Evolutionary conservation across 2,888 invertebrate species (phyloP).

Genomic region (Aromia moschata): DNA sequence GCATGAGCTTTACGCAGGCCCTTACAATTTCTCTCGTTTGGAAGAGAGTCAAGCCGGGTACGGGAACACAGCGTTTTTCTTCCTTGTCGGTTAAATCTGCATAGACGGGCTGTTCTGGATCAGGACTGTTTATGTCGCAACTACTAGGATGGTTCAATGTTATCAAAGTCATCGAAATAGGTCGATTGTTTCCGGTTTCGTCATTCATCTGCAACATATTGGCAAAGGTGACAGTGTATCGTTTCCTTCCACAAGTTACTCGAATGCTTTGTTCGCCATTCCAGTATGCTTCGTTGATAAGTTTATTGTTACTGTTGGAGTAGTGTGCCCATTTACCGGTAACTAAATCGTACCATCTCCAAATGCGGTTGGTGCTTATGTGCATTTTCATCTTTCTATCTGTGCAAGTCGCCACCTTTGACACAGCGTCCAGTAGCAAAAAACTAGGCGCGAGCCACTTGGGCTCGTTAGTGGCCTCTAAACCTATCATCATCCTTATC

Average conservation of each 20-base stretch:
- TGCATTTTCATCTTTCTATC: constrained; percentile 74
- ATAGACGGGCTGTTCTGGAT: constrained; percentile 50
- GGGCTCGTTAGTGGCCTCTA: constrained; percentile 63
- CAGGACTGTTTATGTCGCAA: constrained; percentile 48
- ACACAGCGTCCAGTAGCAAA: constrained; percentile 78
- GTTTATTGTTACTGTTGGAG: constrained; percentile 74
- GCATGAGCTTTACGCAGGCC: constrained; percentile 74
- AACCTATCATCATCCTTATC: constrained; percentile 48
- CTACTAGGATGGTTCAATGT: constrained; percentile 54
- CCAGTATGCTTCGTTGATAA: constrained; percentile 82
- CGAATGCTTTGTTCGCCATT: constrained; percentile 74
- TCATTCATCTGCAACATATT: constrained; percentile 87
- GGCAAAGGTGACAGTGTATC: constrained; percentile 80
- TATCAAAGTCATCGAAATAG: constrained; percentile 74
- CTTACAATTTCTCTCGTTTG: constrained; percentile 59
- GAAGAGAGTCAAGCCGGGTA: constrained; percentile 53
- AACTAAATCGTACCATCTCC: constrained; percentile 89
- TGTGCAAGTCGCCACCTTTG: constrained; percentile 77
- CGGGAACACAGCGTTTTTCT: constrained; percentile 54
- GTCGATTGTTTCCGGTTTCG: constrained; percentile 83
- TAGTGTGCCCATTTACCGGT: constrained; percentile 83
- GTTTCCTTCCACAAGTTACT: constrained; percentile 76
- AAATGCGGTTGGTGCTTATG: constrained; percentile 68
- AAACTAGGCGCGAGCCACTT: constrained; percentile 82
- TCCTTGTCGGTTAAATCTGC: constrained; percentile 56